phyloP scores from a whole-genome alignment of 2,797 vertebrate species.

The Poecilia velifera region DNA sequence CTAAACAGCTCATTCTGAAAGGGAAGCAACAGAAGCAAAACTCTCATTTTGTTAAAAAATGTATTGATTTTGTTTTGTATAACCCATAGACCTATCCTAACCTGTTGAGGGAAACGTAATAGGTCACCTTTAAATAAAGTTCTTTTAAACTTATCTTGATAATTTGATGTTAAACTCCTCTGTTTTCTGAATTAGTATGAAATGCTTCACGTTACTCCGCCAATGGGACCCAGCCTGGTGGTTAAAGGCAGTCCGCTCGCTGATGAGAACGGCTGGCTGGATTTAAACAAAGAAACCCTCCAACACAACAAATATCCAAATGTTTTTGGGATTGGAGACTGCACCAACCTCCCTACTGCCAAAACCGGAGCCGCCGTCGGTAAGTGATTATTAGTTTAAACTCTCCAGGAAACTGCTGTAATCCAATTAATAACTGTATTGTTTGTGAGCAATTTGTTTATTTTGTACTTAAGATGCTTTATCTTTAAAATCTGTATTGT shows the following conservation, averaged over 20 bases:
- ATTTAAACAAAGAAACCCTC: slow-evolving; percentile 90
- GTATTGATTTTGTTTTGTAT: too few relatives aligned
- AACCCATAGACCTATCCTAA: too few relatives aligned
- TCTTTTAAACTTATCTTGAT: neutral
- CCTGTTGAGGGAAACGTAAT: too few relatives aligned
- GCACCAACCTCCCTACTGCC: slow-evolving; percentile 93
- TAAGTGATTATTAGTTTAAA: slow-evolving; percentile 61
- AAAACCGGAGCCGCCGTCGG: slow-evolving; percentile 94
- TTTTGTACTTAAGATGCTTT: neutral
- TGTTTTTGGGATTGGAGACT: slow-evolving; percentile 97
- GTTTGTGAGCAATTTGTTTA: neutral
- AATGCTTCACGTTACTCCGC: slow-evolving; percentile 98
- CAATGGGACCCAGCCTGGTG: slow-evolving; percentile 90
- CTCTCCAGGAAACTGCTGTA: slow-evolving; percentile 17
- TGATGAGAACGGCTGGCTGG: slow-evolving; percentile 89
- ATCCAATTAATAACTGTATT: neutral
- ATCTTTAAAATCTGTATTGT: slow-evolving; percentile 4
- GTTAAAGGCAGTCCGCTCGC: slow-evolving; percentile 85
- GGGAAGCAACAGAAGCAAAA: too few relatives aligned
- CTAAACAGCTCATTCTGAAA: too few relatives aligned
- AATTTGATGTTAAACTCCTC: neutral
- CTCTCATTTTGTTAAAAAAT: too few relatives aligned
- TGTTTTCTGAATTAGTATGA: slow-evolving; percentile 84
- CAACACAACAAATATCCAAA: slow-evolving; percentile 93
- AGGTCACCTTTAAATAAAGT: neutral